Base-by-base conservation (phyloP, 2,797 vertebrate species). In the Gallinago solitaria region DNA sequence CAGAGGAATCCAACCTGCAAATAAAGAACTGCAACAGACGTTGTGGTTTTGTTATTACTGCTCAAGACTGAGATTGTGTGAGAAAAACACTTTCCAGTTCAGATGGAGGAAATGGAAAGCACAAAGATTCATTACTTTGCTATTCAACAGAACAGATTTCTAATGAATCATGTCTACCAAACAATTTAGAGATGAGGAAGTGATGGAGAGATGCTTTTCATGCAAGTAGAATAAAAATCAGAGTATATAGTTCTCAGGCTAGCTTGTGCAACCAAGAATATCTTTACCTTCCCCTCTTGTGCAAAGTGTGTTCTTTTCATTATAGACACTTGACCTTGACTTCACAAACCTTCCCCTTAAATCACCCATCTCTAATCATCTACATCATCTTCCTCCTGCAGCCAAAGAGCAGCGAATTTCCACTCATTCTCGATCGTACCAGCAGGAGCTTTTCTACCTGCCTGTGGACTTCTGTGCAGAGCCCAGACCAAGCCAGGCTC, bases 41-140 rank as follows among this genome's bases (percentile, higher is more conserved):
- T 6, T 61, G 68, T 68, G 80, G 83, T 53, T 89, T 94, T 74
- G 63, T 78, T 93, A 61, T 93, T 84, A 68, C 81, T 82, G 56
- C 65, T 77, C 41, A 27, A 33, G 77, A n/a, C 77, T 33, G 78
- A 78, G 90, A 70, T 28, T 5, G 35, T 53, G 39, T 51, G 88
- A 91, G 88, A 83, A 92, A 92, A 95, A 74, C 57, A 37, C 61
- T 89, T 81, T 78, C 90, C 90, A 91, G 92, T 30, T 86, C 56
- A 70, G 64, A 77, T 4, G 10, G 74, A 81, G 74, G 87, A 89
- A 91, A 89, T 78, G 78, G 81, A 87, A 89, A 89, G 74, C 78
- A 47, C 51, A 7, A 32, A 69, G 78, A 11, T 67, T 68, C 90
- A 64, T 90, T 37, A 27, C 25, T 39, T 59, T 65, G 71, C 71